Percentiles rank a stretch among this genome's conserved stretches.
phyloP scores from a whole-genome alignment of 2,797 vertebrate genomes.

The Gymnoscopelus microlampas region DNA sequence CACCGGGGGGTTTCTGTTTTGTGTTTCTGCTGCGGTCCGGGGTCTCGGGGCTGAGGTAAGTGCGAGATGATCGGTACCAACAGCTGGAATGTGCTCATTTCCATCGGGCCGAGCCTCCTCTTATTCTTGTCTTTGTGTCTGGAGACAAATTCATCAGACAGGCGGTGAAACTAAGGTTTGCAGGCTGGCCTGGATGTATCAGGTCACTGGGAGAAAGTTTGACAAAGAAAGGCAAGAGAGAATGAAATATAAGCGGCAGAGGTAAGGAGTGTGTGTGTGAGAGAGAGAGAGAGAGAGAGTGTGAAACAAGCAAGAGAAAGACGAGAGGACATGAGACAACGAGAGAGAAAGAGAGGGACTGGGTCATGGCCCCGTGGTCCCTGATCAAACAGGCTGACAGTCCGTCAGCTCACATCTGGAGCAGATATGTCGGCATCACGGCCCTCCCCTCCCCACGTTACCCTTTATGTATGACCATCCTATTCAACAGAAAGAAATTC shows the following conservation, averaged over 20 bases:
- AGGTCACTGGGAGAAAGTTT: constrained; percentile 11
- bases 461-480: constrained; percentile 28
- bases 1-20: constrained; percentile 65
- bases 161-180: constrained; percentile 7
- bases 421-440: constrained; percentile 54
- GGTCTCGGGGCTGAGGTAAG: constrained; percentile 79
- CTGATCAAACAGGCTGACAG: constrained; percentile 67
- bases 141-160: constrained; percentile 31
- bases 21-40: constrained; percentile 67
- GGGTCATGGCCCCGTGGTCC: constrained; percentile 31
- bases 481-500: constrained; percentile 51
- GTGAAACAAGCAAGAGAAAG: background rate
- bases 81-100: constrained; percentile 78
- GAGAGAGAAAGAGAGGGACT: constrained; percentile 10
- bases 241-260: background rate
- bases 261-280: too few relatives aligned
- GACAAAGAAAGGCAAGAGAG: constrained; percentile 16
- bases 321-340: background rate
- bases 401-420: constrained; percentile 70
- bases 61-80: constrained; percentile 80
- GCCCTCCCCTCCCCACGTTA: constrained; percentile 30
- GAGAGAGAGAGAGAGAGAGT: background rate
- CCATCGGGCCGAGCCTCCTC: constrained; percentile 69
- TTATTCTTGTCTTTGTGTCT: constrained; percentile 44
- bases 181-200: constrained; percentile 11